Evolutionary conservation across 2,113 vertebrate genomes (phyloP), one percentile per base, ranked within the genome.

Genomic region (Bubo scandiacus): DNA sequence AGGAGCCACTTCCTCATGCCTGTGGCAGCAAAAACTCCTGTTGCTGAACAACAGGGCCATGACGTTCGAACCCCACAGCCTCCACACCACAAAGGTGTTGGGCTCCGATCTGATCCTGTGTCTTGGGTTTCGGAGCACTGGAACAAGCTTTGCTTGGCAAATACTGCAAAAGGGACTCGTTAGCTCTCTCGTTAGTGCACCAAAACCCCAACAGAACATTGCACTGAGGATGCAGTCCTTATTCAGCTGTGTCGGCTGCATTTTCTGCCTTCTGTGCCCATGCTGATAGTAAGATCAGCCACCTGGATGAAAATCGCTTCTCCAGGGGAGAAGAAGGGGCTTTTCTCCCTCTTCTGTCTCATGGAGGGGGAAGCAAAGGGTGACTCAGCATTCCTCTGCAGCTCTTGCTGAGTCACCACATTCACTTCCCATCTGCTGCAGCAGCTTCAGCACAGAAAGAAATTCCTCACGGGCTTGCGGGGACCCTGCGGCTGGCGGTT

Each of bases 1-100:
- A 27, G 63, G 42, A 88, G 67, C 59, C 40, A 78, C 68, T 96
- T 96, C 95, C 95, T 96, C 91, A 40, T 96, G 94, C 94, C 88
- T 96, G 95, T 7, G 90, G 92, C 10, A 8, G 51, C 5, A 6
- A 66, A 55, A 91, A 1, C n/a, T 65, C 71, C 27, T 1, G 26
- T 54, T 88, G 91, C 91, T 13, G 65, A 89, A 86, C 86, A 86
- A 96, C 5, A 0, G 74, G n/a, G 34, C 52, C 4, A 2, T 7
- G 81, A 72, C 3, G 11, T 19, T 38, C 0, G 2, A n/a, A 2
- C 15, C 49, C 55, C 2, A 0, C 1, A 2, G 27, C 62, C 80
- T 55, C 82, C 83, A n/a, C 82, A 26, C 34, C 68, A 77, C 57
- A 6, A 10, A 34, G 49, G 17, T 5, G 27, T 15, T 1, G 5